Conservation (phyloP, 2,888 invertebrate genomes). For the Hecatera dysodea region DNA sequence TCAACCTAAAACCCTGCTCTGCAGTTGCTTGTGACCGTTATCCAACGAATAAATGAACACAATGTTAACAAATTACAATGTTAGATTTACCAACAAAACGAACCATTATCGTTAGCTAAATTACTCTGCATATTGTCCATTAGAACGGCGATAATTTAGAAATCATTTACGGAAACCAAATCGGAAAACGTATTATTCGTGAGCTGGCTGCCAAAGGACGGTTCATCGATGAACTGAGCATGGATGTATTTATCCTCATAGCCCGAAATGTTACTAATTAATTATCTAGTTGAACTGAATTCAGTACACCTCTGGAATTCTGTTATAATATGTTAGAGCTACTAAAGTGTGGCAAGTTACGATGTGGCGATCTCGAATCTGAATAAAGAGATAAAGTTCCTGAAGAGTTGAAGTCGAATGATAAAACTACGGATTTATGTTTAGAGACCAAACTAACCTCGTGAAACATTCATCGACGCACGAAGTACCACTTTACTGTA, state of each 20-base stretch:
- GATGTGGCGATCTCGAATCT: conserved; percentile 27
- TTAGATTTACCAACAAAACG: conserved; percentile 8
- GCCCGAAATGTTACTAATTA: conserved; percentile 24
- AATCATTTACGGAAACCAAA: conserved; percentile 34
- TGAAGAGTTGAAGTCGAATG: conserved; percentile 23
- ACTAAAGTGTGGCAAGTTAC: conserved; percentile 15
- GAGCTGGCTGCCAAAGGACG: conserved; percentile 9
- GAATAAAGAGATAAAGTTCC: conserved; percentile 46
- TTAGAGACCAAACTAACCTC: conserved; percentile 34
- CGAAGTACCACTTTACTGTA: neutral
- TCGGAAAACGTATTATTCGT: conserved; percentile 9
- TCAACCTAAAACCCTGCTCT: neutral
- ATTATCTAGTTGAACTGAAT: conserved; percentile 14
- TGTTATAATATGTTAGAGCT: neutral
- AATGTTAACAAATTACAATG: conserved; percentile 13
- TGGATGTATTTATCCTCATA: neutral
- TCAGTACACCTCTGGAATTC: conserved; percentile 4
- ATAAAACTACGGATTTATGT: conserved; percentile 54
- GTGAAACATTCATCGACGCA: conserved; percentile 36
- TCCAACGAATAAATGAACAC: neutral
- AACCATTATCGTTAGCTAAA: conserved; percentile 16
- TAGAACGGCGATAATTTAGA: conserved; percentile 9
- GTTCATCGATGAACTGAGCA: neutral
- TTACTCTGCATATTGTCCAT: conserved; percentile 8
- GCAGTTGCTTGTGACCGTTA: neutral